Evolutionary conservation across 2,797 vertebrate genomes (phyloP).

Genomic region (Oreochromis mossambicus): DNA sequence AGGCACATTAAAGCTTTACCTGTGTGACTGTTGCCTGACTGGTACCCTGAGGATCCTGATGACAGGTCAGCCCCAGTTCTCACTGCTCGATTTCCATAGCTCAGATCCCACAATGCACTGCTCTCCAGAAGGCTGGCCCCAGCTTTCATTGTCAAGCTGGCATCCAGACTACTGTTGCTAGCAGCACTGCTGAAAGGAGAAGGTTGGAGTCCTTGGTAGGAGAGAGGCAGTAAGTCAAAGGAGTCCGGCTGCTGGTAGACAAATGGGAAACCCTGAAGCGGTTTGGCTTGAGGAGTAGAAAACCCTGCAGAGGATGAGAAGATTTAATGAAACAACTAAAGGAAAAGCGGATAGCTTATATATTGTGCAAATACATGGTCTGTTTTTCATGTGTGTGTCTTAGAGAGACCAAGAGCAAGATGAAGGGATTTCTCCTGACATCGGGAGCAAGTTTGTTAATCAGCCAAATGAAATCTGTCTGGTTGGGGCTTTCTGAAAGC

Average conservation of each 20-base stretch:
- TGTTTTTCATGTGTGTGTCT: background rate
- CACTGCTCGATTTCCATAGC: constrained; percentile 29
- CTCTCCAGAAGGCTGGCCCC: constrained; percentile 57
- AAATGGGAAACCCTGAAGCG: constrained; percentile 37
- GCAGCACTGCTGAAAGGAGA: constrained; percentile 34
- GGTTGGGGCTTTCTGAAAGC: background rate
- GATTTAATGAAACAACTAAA: background rate
- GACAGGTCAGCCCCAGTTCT: constrained; percentile 67
- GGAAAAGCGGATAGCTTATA: background rate
- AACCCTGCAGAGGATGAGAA: constrained; percentile 19
- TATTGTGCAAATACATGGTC: background rate
- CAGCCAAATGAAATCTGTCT: background rate
- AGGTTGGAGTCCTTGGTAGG: constrained; percentile 52
- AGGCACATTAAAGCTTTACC: constrained; percentile 58
- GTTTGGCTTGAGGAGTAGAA: constrained; percentile 56
- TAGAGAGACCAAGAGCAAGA: background rate
- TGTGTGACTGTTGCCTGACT: constrained; percentile 77
- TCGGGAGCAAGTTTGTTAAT: background rate
- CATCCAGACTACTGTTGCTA: constrained; percentile 18
- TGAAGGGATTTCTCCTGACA: background rate
- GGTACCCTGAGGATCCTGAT: constrained; percentile 73
- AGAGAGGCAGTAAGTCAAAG: constrained; percentile 50
- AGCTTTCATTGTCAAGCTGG: constrained; percentile 27
- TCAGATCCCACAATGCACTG: constrained; percentile 66
- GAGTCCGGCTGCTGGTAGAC: constrained; percentile 42